phyloP scores from a whole-genome alignment of 2,113 vertebrate genomes.

The Guaruba guarouba region DNA sequence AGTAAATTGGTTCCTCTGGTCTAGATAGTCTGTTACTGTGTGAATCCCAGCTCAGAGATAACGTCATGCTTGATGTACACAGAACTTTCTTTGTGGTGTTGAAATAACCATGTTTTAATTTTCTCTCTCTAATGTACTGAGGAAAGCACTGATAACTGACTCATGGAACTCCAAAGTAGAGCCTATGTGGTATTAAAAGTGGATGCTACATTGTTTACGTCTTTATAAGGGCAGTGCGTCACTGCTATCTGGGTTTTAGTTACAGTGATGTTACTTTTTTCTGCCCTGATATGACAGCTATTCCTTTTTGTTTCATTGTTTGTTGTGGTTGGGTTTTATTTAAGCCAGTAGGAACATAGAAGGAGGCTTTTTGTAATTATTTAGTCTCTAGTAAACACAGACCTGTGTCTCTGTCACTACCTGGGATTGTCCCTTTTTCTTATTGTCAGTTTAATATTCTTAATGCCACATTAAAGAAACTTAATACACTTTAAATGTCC shows the following conservation, averaged over 20 bases:
- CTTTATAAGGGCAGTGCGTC: neutral
- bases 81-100: neutral
- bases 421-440: neutral
- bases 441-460: neutral
- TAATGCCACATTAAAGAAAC: neutral
- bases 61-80: neutral
- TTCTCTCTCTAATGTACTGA: neutral
- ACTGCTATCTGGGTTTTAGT: neutral
- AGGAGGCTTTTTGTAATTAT: neutral
- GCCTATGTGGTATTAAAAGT: neutral
- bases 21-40: neutral
- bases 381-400: neutral
- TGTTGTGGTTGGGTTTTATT: neutral
- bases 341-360: neutral
- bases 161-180: neutral
- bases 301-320: neutral
- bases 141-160: neutral
- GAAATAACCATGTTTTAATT: conserved; percentile 3
- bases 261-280: neutral
- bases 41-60: neutral
- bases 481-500: neutral
- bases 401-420: neutral
- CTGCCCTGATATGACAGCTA: neutral
- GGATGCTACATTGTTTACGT: neutral
- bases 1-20: neutral